Base-by-base conservation (phyloP, 2,888 invertebrate species). In the Ophraella communa region DNA sequence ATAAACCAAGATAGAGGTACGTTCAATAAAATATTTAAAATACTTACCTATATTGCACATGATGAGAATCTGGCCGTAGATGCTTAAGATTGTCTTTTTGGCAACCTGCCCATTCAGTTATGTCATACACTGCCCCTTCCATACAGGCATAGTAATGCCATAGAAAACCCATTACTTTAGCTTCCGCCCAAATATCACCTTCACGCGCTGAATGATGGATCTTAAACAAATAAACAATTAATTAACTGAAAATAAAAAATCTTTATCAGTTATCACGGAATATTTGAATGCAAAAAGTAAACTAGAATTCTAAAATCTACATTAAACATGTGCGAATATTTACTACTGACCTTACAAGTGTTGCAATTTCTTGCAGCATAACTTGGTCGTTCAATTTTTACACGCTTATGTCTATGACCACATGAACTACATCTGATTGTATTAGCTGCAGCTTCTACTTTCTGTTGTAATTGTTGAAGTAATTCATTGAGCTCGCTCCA, bases 181-280 rank as follows among this genome's bases (percentile, higher is more conserved):
- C 94, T 83, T 97, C 97, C 51, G 96, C 96, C 97, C 97, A 96
- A 76, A 96, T 95, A 81, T 96, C 96, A 65, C 96, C 96, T 92
- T 95, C 95, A 84, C 93, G 90, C 44, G 94, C 95, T 65, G 93
- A 90, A 84, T 96, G 95, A 71, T 92, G 88, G 75, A 94, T 94
- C 83, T 93, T 93, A 23, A 47, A 59, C 51, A 59, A 21, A 45
- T 45, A 45, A 45, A 45, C 21, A 45, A 20, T 21, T 21, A 10
- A 23, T 21, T 11, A 4, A 45, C 45, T 45, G 45, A 10, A 20
- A 45, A 20, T 3, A 23, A 21, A 23, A 45, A 10, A 2, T 4
- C n/a, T 3, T 5, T 7, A 39, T 39, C 14, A 27, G 27, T 27
- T 27, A 8, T 27, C 27, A 4, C n/a, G n/a, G n/a, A n/a, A n/a